A percentile compares a stretch with the other conserved stretches of the same genome.
Conservation (phyloP, 2,113 vertebrate species). For the Microcebus tavaratra region DNA sequence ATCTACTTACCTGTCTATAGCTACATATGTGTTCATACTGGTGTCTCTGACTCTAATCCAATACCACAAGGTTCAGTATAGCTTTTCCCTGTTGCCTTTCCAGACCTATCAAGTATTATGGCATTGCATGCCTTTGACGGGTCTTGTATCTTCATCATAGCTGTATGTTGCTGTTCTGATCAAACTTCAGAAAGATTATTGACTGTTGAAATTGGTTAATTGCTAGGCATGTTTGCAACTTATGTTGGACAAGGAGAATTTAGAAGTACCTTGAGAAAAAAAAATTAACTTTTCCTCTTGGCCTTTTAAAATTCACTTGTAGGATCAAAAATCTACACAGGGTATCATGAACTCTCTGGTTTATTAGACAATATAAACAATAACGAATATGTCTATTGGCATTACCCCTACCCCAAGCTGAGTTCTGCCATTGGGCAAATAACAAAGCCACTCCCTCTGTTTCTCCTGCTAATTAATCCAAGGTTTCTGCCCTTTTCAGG, state of each 20-base stretch:
- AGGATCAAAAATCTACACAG: neutral
- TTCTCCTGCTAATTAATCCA: neutral
- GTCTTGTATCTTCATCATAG: neutral
- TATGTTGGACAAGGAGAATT: neutral
- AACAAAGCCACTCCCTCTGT: neutral
- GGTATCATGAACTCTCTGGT: neutral
- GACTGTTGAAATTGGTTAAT: neutral
- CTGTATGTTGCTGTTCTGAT: neutral
- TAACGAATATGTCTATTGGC: neutral
- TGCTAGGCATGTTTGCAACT: neutral
- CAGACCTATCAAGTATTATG: too few species aligned
- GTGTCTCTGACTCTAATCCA: neutral
- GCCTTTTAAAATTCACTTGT: neutral
- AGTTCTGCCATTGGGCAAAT: neutral
- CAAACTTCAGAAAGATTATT: neutral
- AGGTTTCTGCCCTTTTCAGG: neutral
- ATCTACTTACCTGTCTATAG: neutral
- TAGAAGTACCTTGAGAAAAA: neutral
- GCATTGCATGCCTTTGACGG: neutral
- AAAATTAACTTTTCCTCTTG: neutral
- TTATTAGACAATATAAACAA: neutral
- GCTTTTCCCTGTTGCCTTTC: neutral
- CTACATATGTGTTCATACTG: neutral
- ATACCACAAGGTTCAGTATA: neutral
- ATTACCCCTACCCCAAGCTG: neutral